These are phyloP conservation scores for Diglossa cyanea DNA, from an alignment of 2,797 vertebrate species.

Conservation along the genomic window DNA sequence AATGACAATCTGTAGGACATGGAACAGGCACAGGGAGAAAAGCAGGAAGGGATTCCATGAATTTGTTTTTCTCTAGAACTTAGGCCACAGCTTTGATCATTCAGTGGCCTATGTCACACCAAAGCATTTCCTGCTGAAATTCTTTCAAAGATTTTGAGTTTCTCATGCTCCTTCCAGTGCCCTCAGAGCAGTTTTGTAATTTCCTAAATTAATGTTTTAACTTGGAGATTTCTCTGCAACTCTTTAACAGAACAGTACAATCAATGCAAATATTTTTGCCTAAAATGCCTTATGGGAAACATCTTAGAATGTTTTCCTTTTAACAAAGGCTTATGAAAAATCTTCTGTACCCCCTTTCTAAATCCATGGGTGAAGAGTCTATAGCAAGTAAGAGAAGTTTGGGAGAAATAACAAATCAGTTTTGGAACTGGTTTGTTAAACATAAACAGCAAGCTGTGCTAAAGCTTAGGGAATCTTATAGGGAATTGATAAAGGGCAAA, in stretches of 20 bases:
- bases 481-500: background rate
- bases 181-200: background rate
- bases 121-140: background rate
- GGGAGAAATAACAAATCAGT: background rate
- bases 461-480: background rate
- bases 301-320: background rate
- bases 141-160: background rate
- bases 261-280: background rate
- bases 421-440: background rate
- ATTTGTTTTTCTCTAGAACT: background rate
- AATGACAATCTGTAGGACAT: background rate
- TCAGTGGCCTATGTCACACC: background rate
- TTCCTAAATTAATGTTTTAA: background rate
- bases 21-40: background rate
- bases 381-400: background rate
- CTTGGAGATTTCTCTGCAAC: background rate
- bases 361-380: background rate
- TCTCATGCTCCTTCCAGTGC: slow-evolving; percentile 16
- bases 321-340: background rate
- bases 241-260: background rate
- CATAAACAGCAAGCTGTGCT: background rate
- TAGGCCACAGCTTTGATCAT: background rate
- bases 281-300: background rate
- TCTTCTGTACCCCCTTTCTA: background rate
- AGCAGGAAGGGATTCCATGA: background rate